Conservation (phyloP, 2,797 vertebrate genomes). For the Poecile montanus region DNA sequence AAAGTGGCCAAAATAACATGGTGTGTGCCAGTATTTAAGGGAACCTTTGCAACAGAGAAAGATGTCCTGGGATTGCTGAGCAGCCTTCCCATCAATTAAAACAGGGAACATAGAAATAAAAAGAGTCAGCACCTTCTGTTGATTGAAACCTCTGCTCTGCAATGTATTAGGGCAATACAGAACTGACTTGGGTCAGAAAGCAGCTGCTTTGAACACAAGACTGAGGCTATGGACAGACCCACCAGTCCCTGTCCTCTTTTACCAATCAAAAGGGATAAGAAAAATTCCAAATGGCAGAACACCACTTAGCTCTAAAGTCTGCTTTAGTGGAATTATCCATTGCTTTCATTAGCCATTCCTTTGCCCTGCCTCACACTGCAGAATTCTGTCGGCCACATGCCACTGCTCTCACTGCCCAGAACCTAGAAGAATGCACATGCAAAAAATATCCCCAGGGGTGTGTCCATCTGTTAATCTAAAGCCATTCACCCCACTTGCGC, state of each 20-base stretch:
- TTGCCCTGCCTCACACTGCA: not conserved
- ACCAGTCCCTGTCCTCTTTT: not conserved
- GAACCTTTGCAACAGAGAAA: not conserved
- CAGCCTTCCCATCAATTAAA: not conserved
- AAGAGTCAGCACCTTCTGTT: not conserved
- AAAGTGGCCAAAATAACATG: not conserved
- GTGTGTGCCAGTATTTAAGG: not conserved
- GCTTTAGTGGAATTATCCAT: not conserved
- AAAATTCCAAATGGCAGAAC: not conserved
- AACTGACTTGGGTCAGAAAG: not conserved
- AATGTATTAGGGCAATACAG: not conserved
- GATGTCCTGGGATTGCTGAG: not conserved
- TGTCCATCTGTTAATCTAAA: not conserved
- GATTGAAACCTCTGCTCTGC: not conserved
- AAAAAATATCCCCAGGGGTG: not conserved
- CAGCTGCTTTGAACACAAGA: not conserved
- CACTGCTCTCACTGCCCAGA: not conserved
- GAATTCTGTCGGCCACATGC: not conserved
- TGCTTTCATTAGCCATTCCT: not conserved
- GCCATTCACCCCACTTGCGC: fast-evolving
- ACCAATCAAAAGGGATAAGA: not conserved
- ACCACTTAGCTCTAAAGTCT: not conserved
- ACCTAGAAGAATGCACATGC: not conserved
- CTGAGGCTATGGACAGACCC: not conserved
- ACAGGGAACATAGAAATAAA: not conserved